Percentiles rank a stretch among this genome's conserved stretches.
Conservation (phyloP, 2,113 vertebrate genomes). For the Tylochromis polylepis region DNA sequence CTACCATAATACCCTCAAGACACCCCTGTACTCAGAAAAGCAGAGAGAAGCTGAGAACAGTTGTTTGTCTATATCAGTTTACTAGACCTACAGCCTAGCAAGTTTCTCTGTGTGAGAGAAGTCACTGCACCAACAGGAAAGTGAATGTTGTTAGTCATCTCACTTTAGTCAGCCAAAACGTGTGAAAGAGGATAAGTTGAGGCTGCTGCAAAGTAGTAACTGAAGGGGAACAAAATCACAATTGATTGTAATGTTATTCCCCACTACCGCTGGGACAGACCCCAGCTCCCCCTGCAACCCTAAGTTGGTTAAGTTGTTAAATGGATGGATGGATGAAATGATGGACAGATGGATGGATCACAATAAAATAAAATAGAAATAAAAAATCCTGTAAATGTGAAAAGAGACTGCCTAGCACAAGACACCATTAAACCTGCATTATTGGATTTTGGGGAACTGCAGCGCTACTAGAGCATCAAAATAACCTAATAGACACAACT, state of each 20-base stretch:
- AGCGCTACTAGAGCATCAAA: neutral
- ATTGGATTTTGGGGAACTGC: neutral
- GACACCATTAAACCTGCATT: neutral
- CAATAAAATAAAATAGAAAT: too few relatives aligned
- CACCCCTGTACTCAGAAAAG: too few relatives aligned
- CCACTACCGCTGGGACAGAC: too few relatives aligned
- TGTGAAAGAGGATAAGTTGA: neutral
- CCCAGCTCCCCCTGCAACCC: neutral
- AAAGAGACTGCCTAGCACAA: neutral
- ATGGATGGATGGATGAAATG: fast-evolving
- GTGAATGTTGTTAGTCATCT: too few relatives aligned
- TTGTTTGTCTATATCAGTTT: too few relatives aligned
- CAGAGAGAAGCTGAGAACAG: too few relatives aligned
- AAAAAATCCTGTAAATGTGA: neutral
- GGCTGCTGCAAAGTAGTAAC: neutral
- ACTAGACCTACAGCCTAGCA: too few relatives aligned
- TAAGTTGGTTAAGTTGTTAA: neutral
- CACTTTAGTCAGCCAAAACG: too few relatives aligned
- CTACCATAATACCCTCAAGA: too few relatives aligned
- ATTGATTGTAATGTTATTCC: neutral
- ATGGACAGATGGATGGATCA: fast-evolving
- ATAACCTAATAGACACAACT: neutral
- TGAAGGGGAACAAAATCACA: neutral
- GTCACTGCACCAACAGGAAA: too few relatives aligned
- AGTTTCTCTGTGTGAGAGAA: too few relatives aligned